Evolutionary conservation across 1,140 invertebrate species (phyloP).

Genomic region (Globodera ellingtonae): DNA sequence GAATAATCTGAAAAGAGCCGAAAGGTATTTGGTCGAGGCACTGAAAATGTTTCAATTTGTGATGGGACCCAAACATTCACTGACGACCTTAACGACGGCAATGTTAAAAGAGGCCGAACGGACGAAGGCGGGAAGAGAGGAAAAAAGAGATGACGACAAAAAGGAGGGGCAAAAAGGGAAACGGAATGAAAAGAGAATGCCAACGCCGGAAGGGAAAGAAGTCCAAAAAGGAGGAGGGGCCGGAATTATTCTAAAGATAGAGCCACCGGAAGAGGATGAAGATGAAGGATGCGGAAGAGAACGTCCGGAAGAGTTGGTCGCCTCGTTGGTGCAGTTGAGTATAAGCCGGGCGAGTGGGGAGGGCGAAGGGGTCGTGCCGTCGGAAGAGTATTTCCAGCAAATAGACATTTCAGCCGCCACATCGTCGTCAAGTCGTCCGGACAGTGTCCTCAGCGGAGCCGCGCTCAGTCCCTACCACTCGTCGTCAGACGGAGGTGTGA

Average conservation of each 20-base stretch:
- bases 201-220: not conserved
- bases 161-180: conserved; percentile 15
- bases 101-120: conserved; percentile 10
- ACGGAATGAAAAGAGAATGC: conserved; percentile 2
- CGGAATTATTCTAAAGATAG: not conserved
- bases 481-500: conserved; percentile 18
- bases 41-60: conserved; percentile 24
- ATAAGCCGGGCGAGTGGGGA: not conserved
- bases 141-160: conserved; percentile 25
- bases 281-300: not conserved
- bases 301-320: not conserved
- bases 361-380: not conserved
- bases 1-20: not conserved
- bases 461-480: not conserved
- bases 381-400: not conserved
- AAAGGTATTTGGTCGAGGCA: conserved; percentile 15
- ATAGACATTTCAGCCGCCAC: not conserved
- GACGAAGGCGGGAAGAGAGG: not conserved
- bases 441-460: not conserved
- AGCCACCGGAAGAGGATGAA: conserved; percentile 4
- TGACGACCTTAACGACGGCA: conserved; percentile 8
- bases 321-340: not conserved
- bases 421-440: not conserved
- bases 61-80: conserved; percentile 22
- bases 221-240: not conserved